These are phyloP conservation scores for Monopis laevigella DNA, from an alignment of 2,888 invertebrate genomes.

Conservation along the genomic window DNA sequence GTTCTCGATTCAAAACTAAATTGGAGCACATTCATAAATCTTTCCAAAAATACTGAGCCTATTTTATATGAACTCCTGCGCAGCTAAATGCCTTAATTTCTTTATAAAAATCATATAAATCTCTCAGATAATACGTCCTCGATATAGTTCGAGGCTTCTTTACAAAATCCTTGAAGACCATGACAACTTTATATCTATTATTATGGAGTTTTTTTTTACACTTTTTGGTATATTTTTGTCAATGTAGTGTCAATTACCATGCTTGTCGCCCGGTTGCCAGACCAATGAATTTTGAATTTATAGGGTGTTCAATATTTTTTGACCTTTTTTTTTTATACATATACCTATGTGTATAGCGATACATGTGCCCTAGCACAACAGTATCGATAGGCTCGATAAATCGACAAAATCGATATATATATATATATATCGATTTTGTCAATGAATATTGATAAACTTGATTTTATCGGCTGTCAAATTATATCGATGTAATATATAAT, in stretches of 20 bases:
- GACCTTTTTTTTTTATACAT: too few relatives aligned
- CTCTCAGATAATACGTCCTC: slow-evolving; percentile 28
- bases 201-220: background rate
- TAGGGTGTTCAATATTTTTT: too few relatives aligned
- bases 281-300: too few relatives aligned
- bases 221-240: slow-evolving; percentile 1
- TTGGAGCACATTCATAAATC: slow-evolving; percentile 1
- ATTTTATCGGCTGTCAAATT: too few relatives aligned
- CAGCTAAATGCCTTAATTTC: slow-evolving; percentile 29
- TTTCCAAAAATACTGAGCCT: slow-evolving; percentile 19
- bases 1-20: too few relatives aligned
- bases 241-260: slow-evolving; percentile 8
- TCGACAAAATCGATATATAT: too few relatives aligned
- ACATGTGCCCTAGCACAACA: too few relatives aligned
- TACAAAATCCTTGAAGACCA: slow-evolving; percentile 16
- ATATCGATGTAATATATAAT: too few relatives aligned
- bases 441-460: too few relatives aligned
- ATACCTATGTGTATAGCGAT: too few relatives aligned
- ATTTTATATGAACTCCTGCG: slow-evolving; percentile 16
- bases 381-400: too few relatives aligned
- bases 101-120: slow-evolving; percentile 53
- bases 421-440: too few relatives aligned
- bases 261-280: slow-evolving; percentile 1
- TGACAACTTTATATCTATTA: slow-evolving; percentile 24
- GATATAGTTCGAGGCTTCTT: slow-evolving; percentile 16